Conservation (phyloP, 2,797 vertebrate genomes). For the Lophius americanus region DNA sequence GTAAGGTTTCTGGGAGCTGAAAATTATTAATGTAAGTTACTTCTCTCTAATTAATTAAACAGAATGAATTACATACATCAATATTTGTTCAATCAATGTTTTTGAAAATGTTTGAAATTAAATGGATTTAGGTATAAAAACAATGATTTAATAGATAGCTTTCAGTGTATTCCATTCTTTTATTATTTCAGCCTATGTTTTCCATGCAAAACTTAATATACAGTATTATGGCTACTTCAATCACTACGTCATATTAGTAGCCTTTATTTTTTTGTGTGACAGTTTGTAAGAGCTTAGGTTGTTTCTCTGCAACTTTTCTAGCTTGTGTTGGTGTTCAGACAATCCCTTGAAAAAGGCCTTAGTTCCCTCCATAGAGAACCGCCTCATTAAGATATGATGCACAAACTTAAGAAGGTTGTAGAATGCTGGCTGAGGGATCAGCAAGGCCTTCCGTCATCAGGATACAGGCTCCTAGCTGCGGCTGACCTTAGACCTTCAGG, state of each 20-base stretch:
- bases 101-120: too few species aligned
- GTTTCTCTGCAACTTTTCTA: slow-evolving; percentile 44
- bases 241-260: slow-evolving; percentile 14
- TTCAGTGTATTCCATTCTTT: too few species aligned
- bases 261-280: slow-evolving; percentile 1
- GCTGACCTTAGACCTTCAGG: slow-evolving; percentile 58
- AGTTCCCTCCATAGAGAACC: slow-evolving; percentile 56
- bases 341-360: slow-evolving; percentile 49
- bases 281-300: slow-evolving; percentile 16
- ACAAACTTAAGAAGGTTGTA: slow-evolving; percentile 55
- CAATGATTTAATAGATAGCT: too few species aligned
- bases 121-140: too few species aligned
- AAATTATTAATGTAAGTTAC: too few species aligned
- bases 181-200: slow-evolving; percentile 6
- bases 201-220: slow-evolving; percentile 4
- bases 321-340: slow-evolving; percentile 51
- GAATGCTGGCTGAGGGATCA: slow-evolving; percentile 38
- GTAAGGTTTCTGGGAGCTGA: slow-evolving; percentile 2
- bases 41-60: too few species aligned
- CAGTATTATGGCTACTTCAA: slow-evolving; percentile 2
- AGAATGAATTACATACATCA: too few species aligned
- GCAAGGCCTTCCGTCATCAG: slow-evolving; percentile 38
- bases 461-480: slow-evolving; percentile 63
- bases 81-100: too few species aligned
- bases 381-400: slow-evolving; percentile 76